These are phyloP conservation scores for Circaetus gallicus DNA, from an alignment of 2,113 vertebrate species.

Conservation along the genomic window DNA sequence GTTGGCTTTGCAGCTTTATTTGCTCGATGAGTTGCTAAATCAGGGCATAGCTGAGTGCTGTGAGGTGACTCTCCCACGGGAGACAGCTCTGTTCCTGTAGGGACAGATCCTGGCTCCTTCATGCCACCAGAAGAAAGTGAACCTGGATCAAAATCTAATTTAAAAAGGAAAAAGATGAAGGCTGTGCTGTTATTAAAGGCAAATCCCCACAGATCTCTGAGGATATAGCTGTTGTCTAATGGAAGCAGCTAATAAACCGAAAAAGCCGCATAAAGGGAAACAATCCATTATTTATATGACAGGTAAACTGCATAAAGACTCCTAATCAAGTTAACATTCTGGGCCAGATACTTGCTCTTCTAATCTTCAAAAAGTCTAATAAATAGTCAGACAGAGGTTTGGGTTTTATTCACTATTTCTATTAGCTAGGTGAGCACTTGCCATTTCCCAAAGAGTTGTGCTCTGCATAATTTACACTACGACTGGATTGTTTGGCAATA, in stretches of 20 bases:
- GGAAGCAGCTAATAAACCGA: slow-evolving; percentile 7
- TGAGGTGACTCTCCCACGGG: not conserved
- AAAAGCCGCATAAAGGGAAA: not conserved
- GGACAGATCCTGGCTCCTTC: not conserved
- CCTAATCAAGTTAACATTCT: not conserved
- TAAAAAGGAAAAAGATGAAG: not conserved
- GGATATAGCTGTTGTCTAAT: not conserved
- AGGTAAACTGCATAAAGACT: slow-evolving; percentile 7
- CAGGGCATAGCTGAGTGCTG: not conserved
- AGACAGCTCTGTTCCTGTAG: not conserved
- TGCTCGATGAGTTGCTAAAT: not conserved
- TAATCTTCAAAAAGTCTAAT: slow-evolving; percentile 8
- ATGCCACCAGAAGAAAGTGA: not conserved
- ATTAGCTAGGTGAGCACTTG: not conserved
- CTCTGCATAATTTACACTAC: not conserved
- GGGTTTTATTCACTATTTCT: not conserved
- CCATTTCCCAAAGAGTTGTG: not conserved
- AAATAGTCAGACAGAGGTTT: not conserved
- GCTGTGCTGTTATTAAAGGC: not conserved
- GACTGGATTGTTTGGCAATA: not conserved
- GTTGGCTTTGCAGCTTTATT: not conserved
- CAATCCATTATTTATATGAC: slow-evolving; percentile 47
- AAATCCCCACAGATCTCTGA: not conserved
- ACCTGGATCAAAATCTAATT: slow-evolving; percentile 18
- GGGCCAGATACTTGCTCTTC: not conserved